Conservation (phyloP, 2,797 vertebrate species). For the Antennarius maculatus region DNA sequence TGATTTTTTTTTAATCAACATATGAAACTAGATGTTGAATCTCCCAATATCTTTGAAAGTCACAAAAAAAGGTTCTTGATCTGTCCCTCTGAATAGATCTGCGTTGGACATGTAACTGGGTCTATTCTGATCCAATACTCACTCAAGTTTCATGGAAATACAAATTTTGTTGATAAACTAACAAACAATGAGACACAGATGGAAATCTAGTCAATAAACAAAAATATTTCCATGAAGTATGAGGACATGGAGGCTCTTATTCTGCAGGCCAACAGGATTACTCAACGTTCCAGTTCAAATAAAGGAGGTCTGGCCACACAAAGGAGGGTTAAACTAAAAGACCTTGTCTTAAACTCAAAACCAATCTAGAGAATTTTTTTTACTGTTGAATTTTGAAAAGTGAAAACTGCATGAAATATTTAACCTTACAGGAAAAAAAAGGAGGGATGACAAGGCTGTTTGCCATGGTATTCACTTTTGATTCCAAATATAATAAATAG, state of each 20-base stretch:
- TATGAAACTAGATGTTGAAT: too few relatives aligned
- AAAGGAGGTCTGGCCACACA: slow-evolving; percentile 12
- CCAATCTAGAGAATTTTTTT: slow-evolving; percentile 33
- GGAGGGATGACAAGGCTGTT: slow-evolving; percentile 24
- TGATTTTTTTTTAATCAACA: too few relatives aligned
- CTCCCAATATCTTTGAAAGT: too few relatives aligned
- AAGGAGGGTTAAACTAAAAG: slow-evolving; percentile 11
- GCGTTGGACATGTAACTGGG: too few relatives aligned
- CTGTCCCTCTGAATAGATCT: too few relatives aligned
- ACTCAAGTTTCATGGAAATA: too few relatives aligned
- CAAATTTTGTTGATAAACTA: too few relatives aligned
- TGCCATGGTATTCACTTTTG: slow-evolving; percentile 1
- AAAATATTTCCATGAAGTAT: neutral
- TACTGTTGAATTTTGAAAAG: slow-evolving; percentile 38
- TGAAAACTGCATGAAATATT: slow-evolving; percentile 41
- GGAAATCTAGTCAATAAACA: neutral
- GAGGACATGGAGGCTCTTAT: slow-evolving; percentile 11
- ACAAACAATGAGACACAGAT: too few relatives aligned
- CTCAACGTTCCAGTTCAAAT: slow-evolving; percentile 6
- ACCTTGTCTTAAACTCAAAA: slow-evolving; percentile 22
- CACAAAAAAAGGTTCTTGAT: too few relatives aligned
- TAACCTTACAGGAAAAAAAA: slow-evolving; percentile 30
- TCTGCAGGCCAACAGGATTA: slow-evolving; percentile 6
- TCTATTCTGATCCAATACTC: too few relatives aligned
- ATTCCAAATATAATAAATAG: neutral